Evolutionary conservation across 2,888 invertebrate species (phyloP).

Genomic region (Pseudococcus longispinus): DNA sequence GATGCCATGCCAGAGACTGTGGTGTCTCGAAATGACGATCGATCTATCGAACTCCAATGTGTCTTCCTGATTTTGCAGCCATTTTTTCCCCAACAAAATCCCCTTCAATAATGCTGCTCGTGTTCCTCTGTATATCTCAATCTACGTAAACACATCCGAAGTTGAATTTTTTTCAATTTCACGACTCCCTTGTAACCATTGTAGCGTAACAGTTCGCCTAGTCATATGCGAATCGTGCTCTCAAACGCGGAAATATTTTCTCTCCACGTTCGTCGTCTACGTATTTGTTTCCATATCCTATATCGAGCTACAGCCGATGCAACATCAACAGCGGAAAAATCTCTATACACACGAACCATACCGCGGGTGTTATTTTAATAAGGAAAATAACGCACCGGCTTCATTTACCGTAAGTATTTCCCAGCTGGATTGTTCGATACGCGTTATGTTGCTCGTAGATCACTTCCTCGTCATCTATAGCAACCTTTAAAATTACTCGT

Average conservation of each 20-base stretch:
- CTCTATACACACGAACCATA: background rate
- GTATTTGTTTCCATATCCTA: background rate
- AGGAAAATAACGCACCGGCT: background rate
- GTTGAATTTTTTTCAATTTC: background rate
- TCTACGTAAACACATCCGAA: background rate
- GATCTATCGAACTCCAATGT: background rate
- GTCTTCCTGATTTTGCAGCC: too few species aligned
- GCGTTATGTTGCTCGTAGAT: background rate
- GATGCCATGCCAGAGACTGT: background rate
- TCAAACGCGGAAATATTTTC: background rate
- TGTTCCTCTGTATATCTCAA: too few species aligned
- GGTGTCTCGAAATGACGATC: background rate
- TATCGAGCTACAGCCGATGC: background rate
- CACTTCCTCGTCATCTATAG: slow-evolving; percentile 5
- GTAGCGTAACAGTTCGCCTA: background rate
- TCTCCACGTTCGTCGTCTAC: background rate
- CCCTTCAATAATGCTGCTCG: too few species aligned
- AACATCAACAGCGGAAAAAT: background rate
- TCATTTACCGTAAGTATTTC: background rate
- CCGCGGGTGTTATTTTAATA: background rate
- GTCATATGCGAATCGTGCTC: background rate
- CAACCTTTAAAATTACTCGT: slow-evolving; percentile 28
- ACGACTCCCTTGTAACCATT: background rate
- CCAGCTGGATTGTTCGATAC: background rate
- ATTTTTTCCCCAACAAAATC: too few species aligned